These are phyloP conservation scores for Spodoptera picta DNA, from an alignment of 2,888 invertebrate species.

Conservation along the genomic window DNA sequence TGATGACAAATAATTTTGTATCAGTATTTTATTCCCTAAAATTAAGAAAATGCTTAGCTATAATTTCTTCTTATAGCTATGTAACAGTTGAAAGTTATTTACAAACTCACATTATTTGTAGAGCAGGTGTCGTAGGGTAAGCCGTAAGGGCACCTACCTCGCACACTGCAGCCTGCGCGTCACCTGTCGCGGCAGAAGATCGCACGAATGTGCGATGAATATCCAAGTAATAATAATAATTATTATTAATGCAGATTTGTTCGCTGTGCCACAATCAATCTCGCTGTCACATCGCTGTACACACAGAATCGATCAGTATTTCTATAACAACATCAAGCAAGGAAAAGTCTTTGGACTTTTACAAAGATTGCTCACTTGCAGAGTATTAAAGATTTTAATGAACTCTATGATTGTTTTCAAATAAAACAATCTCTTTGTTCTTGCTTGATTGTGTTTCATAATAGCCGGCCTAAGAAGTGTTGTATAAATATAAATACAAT, in stretches of 20 bases:
- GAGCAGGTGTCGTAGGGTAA: no score
- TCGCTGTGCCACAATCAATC: constrained; percentile 5
- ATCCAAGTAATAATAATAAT: constrained; percentile 11
- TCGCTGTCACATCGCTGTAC: background rate
- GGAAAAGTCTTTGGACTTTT: background rate
- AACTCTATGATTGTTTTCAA: constrained; percentile 3
- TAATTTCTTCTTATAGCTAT: no score
- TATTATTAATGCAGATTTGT: constrained; percentile 31
- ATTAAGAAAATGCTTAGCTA: no score
- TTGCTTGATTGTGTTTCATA: constrained; percentile 14
- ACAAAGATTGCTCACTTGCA: background rate
- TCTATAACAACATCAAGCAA: background rate
- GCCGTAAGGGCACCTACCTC: no score
- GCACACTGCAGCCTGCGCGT: background rate
- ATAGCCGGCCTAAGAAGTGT: constrained; percentile 2
- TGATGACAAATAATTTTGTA: no score
- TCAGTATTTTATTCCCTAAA: no score
- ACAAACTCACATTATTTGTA: no score
- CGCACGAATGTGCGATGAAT: no score
- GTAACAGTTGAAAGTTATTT: no score
- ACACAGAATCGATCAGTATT: constrained; percentile 1
- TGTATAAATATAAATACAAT: constrained; percentile 12
- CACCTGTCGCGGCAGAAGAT: constrained; percentile 22
- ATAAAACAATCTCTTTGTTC: constrained; percentile 8
- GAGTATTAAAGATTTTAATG: background rate